A percentile compares a stretch with the other conserved stretches of the same genome.
These are phyloP conservation scores for Brachyhypopomus gauderio DNA, from an alignment of 2,113 vertebrate species.

Conservation along the genomic window DNA sequence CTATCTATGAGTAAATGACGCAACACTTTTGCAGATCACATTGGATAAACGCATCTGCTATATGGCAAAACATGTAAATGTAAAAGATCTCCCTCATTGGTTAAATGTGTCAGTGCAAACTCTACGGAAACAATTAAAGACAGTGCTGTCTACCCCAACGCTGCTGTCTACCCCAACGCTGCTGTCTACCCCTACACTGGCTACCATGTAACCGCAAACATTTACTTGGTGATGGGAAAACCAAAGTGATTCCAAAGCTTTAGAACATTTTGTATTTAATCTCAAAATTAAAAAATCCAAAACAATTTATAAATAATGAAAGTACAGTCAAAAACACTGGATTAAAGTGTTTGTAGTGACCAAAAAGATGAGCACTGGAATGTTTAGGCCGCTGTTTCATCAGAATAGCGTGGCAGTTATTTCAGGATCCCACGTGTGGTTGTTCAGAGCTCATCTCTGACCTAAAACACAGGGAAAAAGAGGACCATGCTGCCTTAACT, in stretches of 20 bases:
- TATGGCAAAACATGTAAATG: too few relatives aligned
- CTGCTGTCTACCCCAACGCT: too few relatives aligned
- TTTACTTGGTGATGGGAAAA: not conserved
- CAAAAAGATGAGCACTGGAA: constrained; percentile 3
- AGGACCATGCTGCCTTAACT: not conserved
- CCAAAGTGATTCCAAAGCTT: not conserved
- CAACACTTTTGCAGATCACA: too few relatives aligned
- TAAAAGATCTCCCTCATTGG: too few relatives aligned
- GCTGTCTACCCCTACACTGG: too few relatives aligned
- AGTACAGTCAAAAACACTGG: constrained; percentile 9
- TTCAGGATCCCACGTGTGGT: not conserved
- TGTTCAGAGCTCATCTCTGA: constrained; percentile 53
- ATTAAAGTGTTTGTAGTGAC: not conserved
- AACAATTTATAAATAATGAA: constrained; percentile 39
- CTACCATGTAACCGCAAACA: not conserved
- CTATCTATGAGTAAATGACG: too few relatives aligned
- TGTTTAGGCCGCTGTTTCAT: not conserved
- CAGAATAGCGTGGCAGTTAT: not conserved
- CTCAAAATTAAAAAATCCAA: constrained; percentile 12
- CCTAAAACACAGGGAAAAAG: constrained; percentile 35
- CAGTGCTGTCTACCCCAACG: too few relatives aligned
- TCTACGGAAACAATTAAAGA: too few relatives aligned
- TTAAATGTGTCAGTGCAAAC: too few relatives aligned
- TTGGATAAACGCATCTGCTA: too few relatives aligned
- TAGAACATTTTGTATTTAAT: constrained; percentile 36